phyloP scores from a whole-genome alignment of 2,797 vertebrate species.

The Heteromormyrus szaboi region DNA sequence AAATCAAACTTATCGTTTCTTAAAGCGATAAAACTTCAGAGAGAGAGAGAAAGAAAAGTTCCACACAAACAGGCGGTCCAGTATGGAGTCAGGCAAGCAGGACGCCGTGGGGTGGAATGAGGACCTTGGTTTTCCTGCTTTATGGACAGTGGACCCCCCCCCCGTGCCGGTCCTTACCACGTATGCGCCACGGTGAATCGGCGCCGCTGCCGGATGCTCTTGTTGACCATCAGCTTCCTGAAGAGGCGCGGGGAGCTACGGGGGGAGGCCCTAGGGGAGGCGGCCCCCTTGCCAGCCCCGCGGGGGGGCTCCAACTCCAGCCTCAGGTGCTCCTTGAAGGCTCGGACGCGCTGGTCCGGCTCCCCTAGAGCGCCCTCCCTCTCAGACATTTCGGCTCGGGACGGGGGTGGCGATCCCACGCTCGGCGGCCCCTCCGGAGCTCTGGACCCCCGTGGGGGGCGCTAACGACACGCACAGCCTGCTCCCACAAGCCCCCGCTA shows the following conservation, averaged over 20 bases:
- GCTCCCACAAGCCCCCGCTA: not conserved
- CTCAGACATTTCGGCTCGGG: constrained; percentile 59
- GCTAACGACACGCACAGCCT: not conserved
- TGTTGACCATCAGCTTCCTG: constrained; percentile 77
- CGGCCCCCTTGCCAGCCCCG: constrained; percentile 56
- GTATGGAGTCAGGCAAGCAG: not conserved
- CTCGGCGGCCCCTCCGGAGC: not conserved
- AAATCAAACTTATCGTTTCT: not conserved
- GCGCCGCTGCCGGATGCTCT: constrained; percentile 73
- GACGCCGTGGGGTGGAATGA: not conserved
- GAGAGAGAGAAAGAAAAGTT: not conserved
- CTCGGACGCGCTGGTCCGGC: constrained; percentile 65
- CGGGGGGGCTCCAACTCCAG: constrained; percentile 71
- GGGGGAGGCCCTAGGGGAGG: constrained; percentile 67
- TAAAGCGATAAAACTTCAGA: not conserved
- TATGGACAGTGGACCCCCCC: not conserved
- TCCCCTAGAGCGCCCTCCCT: constrained; percentile 59
- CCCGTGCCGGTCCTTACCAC: constrained; percentile 58
- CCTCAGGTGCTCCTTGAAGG: constrained; percentile 76
- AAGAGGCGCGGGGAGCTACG: constrained; percentile 73
- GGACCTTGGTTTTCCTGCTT: not conserved
- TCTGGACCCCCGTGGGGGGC: not conserved
- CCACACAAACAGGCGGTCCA: not conserved
- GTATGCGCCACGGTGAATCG: constrained; percentile 83
- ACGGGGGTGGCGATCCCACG: not conserved